Percentiles rank a stretch among this genome's conserved stretches.
phyloP scores from a whole-genome alignment of 2,113 vertebrate genomes.

The Vombatus ursinus region DNA sequence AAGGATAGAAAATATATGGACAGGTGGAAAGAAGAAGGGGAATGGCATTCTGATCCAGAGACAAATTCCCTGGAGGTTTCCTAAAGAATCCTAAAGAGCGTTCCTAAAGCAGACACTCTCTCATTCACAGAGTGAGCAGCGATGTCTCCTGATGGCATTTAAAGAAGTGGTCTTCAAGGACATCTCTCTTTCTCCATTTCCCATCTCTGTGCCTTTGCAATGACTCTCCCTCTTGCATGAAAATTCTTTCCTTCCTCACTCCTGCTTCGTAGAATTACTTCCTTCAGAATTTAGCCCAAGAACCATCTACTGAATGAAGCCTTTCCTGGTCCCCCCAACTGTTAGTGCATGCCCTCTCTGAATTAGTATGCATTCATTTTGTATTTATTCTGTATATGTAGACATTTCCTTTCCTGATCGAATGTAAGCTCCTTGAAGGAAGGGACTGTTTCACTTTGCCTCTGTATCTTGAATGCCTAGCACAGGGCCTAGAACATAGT shows the following conservation, averaged over 20 bases:
- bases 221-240: background rate
- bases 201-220: background rate
- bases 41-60: background rate
- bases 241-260: background rate
- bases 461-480: background rate
- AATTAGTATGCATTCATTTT: background rate
- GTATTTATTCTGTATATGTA: background rate
- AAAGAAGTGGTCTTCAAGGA: background rate
- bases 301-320: background rate
- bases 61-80: background rate
- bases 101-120: background rate
- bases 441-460: background rate
- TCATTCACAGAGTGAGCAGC: background rate
- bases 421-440: background rate
- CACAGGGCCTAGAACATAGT: background rate
- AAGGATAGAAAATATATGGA: background rate
- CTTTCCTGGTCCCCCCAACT: background rate
- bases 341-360: background rate
- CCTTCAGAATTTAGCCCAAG: background rate
- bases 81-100: background rate
- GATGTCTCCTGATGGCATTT: background rate
- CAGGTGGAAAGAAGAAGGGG: background rate
- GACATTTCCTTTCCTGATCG: background rate
- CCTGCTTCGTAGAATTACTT: background rate
- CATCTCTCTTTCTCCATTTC: background rate